phyloP scores from a whole-genome alignment of 2,797 vertebrate species.

The Alfaro cultratus region DNA sequence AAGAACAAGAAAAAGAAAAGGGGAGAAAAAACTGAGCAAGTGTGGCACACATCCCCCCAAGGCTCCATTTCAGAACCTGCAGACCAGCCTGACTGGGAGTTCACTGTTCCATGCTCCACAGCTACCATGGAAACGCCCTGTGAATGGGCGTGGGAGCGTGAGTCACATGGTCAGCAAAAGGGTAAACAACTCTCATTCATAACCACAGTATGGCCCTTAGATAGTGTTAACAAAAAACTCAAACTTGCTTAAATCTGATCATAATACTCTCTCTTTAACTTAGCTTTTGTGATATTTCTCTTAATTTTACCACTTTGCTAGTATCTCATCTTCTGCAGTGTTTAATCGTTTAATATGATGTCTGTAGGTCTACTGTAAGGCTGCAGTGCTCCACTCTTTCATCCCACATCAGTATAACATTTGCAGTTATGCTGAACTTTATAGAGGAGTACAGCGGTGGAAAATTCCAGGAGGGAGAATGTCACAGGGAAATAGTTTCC shows the following conservation, averaged over 20 bases:
- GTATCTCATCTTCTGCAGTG: background rate
- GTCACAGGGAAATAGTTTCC: conserved; percentile 84
- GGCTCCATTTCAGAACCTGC: conserved; percentile 75
- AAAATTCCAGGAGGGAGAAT: conserved; percentile 81
- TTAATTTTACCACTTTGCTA: background rate
- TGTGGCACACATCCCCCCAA: conserved; percentile 54
- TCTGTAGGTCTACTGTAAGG: conserved; percentile 3
- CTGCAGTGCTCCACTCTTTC: conserved; percentile 18
- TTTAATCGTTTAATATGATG: conserved; percentile 19
- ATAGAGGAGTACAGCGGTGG: conserved; percentile 68
- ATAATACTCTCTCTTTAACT: background rate
- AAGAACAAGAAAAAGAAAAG: conserved; percentile 51
- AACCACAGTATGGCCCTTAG: conserved; percentile 61
- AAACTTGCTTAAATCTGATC: conserved; percentile 12
- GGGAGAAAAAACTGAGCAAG: conserved; percentile 50
- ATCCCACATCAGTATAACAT: conserved; percentile 51
- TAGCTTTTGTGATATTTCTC: background rate
- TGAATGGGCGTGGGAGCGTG: conserved; percentile 76
- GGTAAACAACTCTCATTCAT: conserved; percentile 86
- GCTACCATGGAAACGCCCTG: conserved; percentile 80
- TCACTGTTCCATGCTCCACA: conserved; percentile 66
- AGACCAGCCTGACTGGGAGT: conserved; percentile 62
- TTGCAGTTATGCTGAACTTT: conserved; percentile 73
- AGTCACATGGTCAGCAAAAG: conserved; percentile 79
- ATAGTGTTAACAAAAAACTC: conserved; percentile 40